Evolutionary conservation across 1,140 invertebrate genomes (phyloP), one percentile per base, ranked within the genome.

Genomic region (Caenorhabditis inopinata): DNA sequence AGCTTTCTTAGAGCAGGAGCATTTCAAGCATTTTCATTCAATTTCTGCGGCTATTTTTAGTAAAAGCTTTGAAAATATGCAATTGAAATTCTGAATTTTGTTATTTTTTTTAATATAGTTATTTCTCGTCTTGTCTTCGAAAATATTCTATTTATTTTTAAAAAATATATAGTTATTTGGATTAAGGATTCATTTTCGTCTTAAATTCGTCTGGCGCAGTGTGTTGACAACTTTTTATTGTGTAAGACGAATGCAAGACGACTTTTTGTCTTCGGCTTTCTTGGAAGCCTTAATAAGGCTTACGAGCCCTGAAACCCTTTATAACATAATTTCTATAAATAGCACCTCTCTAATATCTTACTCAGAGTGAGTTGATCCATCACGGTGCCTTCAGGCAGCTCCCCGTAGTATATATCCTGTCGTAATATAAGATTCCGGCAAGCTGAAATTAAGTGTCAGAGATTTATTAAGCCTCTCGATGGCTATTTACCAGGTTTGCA

Each of bases 401-500:
- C 58, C 16, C 58, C 58, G 21, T 68, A 68, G 32, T 68, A 68
- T 38, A 68, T 38, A 21, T 68, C 58, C n/a, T 68, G 58, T 38
- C 32, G 58, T 11, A 68, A 21, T 12, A 18, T n/a, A 1, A 21
- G 11, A 68, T 68, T 68, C 23, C 21, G 58, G 32, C 32, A 18
- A 9, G 32, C 58, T 68, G 58, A 68, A 1, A 68, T 14, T 16
- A 29, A 1, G 1, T 38, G 3, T 6, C 23, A 1, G 2, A 21
- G 25, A 0, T 7, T 16, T 32, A 14, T 9, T 16, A 16, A 32
- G 2, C n/a, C 7, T n/a, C 35, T 0, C 27, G 29, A 9, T 27
- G n/a, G 7, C 18, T 25, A 0, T 25, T 51, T 14, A 58, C 51
- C 51, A 16, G 35, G 27, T 58, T 58, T 29, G 27, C 51, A 35